Base-by-base conservation (phyloP, 2,797 vertebrate genomes). In the Lithobates pipiens region DNA sequence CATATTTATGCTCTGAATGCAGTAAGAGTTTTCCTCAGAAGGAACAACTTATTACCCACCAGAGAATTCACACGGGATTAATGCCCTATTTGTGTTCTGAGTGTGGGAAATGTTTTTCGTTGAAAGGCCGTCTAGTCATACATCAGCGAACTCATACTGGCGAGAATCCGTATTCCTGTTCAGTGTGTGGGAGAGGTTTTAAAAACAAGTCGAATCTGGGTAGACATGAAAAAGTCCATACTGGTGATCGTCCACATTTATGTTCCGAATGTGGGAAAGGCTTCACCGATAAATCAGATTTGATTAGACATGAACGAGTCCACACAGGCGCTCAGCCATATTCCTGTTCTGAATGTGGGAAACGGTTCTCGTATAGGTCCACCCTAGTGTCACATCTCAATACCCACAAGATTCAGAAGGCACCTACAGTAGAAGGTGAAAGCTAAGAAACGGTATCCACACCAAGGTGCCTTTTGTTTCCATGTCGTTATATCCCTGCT, bases 271-370 rank as follows among this genome's bases (percentile, higher is more conserved):
- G 76, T 5, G 61, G 76, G 1, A 36, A 63, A 42, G 61, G 57
- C 36, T 77, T 77, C n/a, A 77, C 76, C 16, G 34, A 77, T 15
- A 65, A 42, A 16, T 77, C 57, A 25, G 34, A 65, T 5, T 57
- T 65, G 27, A 42, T 77, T 25, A 67, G 65, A 77, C 76, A 77
- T 77, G 57, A 67, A n/a, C 34, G 65, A 11, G 50, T 77, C 39
- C 57, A 77, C 36, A 42, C 61, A 11, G 61, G 61, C 3, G 61
- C 21, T 10, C 21, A 25, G 9, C 61, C 61, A 2, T 65, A 25
- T 65, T 65, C 61, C 10, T 65, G 61, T 65, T n/a, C 21, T n/a
- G 61, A 23, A 65, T 65, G 61, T 3, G 23, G 61, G 7, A 65
- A 25, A n/a, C n/a, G 61, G 7, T 65, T 65, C n/a, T 10, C 61